Conservation (phyloP, 2,888 invertebrate genomes). For the Penaeus monodon region DNA sequence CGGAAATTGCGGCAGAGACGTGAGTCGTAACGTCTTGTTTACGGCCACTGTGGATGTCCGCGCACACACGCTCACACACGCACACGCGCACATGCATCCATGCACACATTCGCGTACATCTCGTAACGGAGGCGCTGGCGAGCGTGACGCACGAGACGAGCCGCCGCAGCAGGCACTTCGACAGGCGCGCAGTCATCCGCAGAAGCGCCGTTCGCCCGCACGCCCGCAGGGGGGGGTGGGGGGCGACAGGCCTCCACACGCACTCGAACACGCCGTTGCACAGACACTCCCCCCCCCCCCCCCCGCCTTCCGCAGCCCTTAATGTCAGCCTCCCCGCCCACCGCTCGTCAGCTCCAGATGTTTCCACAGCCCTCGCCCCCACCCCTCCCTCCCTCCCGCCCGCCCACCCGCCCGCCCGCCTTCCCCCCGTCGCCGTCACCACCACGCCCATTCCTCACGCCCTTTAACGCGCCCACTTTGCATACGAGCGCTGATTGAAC, state of each 20-base stretch:
- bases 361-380: not conserved
- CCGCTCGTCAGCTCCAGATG: not conserved
- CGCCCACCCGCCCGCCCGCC: no score
- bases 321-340: not conserved
- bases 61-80: not conserved
- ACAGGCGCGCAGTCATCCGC: constrained; percentile 33
- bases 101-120: constrained; percentile 15
- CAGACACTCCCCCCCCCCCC: not conserved
- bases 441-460: not conserved
- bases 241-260: constrained; percentile 18
- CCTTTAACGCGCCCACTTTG: constrained; percentile 38
- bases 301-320: not conserved
- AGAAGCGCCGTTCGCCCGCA: constrained; percentile 5
- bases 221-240: constrained; percentile 4
- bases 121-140: not conserved
- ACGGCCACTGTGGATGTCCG: constrained; percentile 28
- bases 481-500: not conserved
- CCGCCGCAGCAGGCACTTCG: constrained; percentile 11
- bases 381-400: not conserved
- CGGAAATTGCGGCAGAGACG: constrained; percentile 58
- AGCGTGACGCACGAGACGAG: not conserved
- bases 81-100: constrained; percentile 23
- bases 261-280: not conserved
- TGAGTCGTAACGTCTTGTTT: constrained; percentile 48
- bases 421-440: not conserved